Percentiles rank a stretch among this genome's conserved stretches.
These are phyloP conservation scores for Cyrtonyx montezumae DNA, from an alignment of 2,113 vertebrate genomes.

Conservation along the genomic window DNA sequence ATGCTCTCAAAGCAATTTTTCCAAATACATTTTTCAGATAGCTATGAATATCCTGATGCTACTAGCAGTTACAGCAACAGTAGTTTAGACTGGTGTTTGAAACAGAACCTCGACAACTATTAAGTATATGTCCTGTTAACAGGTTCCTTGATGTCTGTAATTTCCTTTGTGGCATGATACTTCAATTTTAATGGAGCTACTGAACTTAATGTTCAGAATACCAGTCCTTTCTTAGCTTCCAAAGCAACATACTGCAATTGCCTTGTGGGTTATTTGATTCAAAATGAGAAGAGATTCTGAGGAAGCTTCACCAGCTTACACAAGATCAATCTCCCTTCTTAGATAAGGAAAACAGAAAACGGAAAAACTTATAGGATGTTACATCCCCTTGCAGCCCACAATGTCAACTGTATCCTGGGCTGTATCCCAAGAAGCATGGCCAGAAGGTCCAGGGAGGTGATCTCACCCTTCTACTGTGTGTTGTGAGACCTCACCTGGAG, in stretches of 20 bases:
- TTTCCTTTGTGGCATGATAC: neutral
- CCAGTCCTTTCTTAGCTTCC: neutral
- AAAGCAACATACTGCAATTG: neutral
- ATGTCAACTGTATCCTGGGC: no score
- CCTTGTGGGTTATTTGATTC: neutral
- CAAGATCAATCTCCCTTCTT: neutral
- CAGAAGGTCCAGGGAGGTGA: no score
- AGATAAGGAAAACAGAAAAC: neutral
- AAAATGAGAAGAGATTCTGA: neutral
- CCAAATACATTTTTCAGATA: neutral
- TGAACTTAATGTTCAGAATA: neutral
- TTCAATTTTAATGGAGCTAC: neutral
- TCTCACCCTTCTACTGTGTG: no score
- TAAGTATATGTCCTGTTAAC: neutral
- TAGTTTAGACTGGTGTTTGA: neutral
- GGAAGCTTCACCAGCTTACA: neutral
- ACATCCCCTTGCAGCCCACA: no score
- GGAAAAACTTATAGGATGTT: neutral
- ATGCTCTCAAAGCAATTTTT: neutral
- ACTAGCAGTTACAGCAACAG: neutral
- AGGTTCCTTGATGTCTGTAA: neutral
- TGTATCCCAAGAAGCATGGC: no score
- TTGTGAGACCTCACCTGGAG: no score
- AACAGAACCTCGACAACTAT: neutral
- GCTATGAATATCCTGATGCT: neutral